Evolutionary conservation across 2,797 vertebrate species (phyloP).

Genomic region (Nothura maculosa): DNA sequence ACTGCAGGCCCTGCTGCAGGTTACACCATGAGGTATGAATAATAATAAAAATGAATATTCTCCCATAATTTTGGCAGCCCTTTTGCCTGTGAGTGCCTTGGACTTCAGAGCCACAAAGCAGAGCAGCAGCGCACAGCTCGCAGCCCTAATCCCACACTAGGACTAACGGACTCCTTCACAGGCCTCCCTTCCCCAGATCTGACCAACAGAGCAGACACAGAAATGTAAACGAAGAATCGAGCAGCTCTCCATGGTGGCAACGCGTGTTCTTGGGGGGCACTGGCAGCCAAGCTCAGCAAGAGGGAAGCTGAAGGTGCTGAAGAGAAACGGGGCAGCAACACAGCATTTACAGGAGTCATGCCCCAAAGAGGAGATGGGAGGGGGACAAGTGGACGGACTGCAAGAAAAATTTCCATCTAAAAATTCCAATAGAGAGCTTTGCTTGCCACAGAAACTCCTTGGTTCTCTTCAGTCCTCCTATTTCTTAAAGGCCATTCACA

Average conservation of each 20-base stretch:
- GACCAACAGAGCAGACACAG: not conserved
- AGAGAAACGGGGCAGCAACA: not conserved
- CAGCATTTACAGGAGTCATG: not conserved
- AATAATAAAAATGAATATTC: not conserved
- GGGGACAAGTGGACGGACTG: rapidly evolving
- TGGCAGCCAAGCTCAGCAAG: not conserved
- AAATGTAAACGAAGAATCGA: not conserved
- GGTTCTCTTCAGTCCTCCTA: not conserved
- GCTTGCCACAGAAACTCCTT: rapidly evolving
- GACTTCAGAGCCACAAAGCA: not conserved
- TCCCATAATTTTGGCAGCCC: not conserved
- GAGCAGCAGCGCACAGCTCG: rapidly evolving
- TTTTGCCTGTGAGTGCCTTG: not conserved
- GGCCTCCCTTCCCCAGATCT: not conserved
- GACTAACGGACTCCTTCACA: not conserved
- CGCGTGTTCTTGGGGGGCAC: not conserved
- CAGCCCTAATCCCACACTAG: not conserved
- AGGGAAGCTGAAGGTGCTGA: not conserved
- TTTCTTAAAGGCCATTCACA: not conserved
- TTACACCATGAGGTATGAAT: no score
- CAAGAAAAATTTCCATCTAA: no score
- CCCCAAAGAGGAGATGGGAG: rapidly evolving
- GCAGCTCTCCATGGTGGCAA: not conserved
- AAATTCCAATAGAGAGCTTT: not conserved
- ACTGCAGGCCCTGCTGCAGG: not conserved